A percentile compares a stretch with the other conserved stretches of the same genome.
These are phyloP conservation scores for Toxotes jaculatrix DNA, from an alignment of 2,113 vertebrate genomes.

Conservation along the genomic window DNA sequence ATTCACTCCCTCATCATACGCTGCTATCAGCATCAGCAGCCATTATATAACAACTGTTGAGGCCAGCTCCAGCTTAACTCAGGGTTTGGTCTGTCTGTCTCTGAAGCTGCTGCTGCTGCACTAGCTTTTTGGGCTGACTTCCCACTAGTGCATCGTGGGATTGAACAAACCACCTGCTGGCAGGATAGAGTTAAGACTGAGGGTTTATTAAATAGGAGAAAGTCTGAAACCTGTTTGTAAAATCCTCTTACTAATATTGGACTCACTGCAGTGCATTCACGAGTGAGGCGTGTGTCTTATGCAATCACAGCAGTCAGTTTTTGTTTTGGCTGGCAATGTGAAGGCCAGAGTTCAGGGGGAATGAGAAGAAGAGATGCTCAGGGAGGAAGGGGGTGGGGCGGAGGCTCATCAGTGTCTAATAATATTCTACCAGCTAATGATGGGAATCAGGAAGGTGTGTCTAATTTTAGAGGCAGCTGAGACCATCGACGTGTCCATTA, in stretches of 20 bases:
- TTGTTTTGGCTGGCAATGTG: conserved; percentile 57
- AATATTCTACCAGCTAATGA: conserved; percentile 30
- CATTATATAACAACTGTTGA: conserved; percentile 71
- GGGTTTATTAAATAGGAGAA: conserved; percentile 23
- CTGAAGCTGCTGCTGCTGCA: conserved; percentile 24
- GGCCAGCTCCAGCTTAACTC: conserved; percentile 40
- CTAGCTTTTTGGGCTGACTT: conserved; percentile 44
- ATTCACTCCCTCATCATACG: conserved; percentile 44
- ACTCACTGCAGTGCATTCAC: conserved; percentile 40
- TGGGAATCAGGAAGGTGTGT: conserved; percentile 43
- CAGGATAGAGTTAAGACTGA: conserved; percentile 30
- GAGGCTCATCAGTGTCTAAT: conserved; percentile 32
- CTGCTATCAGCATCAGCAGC: conserved; percentile 56
- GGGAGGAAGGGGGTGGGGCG: conserved; percentile 6
- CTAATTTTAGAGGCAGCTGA: conserved; percentile 56
- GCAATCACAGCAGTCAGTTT: conserved; percentile 53
- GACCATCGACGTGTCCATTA: conserved; percentile 8
- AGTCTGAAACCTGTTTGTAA: conserved; percentile 52
- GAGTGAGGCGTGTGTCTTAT: conserved; percentile 41
- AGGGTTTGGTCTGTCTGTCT: conserved; percentile 5
- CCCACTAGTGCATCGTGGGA: conserved; percentile 14
- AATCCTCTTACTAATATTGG: conserved; percentile 54
- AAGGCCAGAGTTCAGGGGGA: conserved; percentile 59
- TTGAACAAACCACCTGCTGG: conserved; percentile 13
- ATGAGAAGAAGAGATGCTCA: conserved; percentile 9